Conservation (phyloP, 2,113 vertebrate species). For the Gallinago media region DNA sequence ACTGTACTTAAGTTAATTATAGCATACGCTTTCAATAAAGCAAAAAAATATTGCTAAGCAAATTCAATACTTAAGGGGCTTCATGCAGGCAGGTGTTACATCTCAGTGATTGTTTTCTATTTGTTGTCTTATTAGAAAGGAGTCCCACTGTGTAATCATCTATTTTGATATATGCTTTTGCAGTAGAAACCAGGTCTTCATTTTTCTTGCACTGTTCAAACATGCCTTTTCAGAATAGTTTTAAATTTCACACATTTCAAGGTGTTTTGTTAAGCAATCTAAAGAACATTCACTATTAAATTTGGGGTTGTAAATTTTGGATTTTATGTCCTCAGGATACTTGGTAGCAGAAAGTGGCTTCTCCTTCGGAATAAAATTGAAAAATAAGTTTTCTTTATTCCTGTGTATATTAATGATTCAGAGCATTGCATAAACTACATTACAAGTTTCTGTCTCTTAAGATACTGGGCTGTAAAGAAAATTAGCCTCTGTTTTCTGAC, state of each 20-base stretch:
- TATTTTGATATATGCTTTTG: not conserved
- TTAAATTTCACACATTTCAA: constrained; percentile 6
- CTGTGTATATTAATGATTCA: not conserved
- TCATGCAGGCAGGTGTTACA: not conserved
- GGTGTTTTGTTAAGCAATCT: not conserved
- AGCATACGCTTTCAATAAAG: not conserved
- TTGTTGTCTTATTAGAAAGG: not conserved
- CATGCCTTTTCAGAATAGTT: not conserved
- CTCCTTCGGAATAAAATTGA: not conserved
- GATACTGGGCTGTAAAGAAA: not conserved
- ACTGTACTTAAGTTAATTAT: not conserved
- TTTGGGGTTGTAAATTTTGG: not conserved
- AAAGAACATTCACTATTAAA: not conserved
- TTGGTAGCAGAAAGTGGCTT: not conserved
- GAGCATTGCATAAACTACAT: not conserved
- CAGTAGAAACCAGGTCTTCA: not conserved
- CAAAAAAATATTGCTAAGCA: not conserved
- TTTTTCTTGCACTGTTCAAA: not conserved
- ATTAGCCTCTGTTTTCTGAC: not conserved
- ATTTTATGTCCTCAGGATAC: not conserved
- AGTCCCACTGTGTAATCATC: not conserved
- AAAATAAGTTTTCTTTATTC: not conserved
- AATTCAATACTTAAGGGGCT: not conserved
- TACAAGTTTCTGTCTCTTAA: not conserved
- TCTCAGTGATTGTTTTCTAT: not conserved